Conservation (phyloP, 2,797 vertebrate genomes). For the Iguana delicatissima region DNA sequence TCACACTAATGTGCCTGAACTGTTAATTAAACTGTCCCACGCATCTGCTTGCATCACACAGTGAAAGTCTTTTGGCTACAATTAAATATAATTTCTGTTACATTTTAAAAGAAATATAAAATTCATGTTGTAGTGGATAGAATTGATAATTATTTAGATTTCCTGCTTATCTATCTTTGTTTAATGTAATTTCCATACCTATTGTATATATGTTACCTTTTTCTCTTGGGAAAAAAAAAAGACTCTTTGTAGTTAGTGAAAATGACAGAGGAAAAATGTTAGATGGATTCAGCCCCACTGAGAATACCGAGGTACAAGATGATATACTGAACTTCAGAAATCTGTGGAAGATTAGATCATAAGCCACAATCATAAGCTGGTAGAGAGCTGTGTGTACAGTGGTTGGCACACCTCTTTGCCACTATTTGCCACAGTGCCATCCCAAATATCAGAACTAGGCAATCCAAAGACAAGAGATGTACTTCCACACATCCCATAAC, state of each 20-base stretch:
- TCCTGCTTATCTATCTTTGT: conserved; percentile 71
- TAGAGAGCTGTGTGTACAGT: not conserved
- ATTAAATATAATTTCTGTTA: conserved; percentile 37
- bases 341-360: conserved; percentile 71
- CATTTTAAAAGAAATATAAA: conserved; percentile 33
- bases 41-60: conserved; percentile 67
- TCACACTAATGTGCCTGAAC: conserved; percentile 67
- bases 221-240: conserved; percentile 74
- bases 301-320: conserved; percentile 59
- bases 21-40: conserved; percentile 63
- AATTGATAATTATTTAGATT: conserved; percentile 68
- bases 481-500: not conserved
- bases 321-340: conserved; percentile 64
- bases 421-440: not conserved
- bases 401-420: too few relatives aligned
- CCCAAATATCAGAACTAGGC: not conserved
- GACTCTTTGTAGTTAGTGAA: conserved; percentile 67
- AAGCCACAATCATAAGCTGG: too few relatives aligned
- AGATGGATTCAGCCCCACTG: conserved; percentile 78
- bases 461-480: not conserved
- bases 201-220: conserved; percentile 69
- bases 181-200: conserved; percentile 78
- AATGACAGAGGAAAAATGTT: conserved; percentile 75
- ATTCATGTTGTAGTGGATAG: not conserved
- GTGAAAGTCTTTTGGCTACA: conserved; percentile 54